Base-by-base conservation (phyloP, 2,113 vertebrate species). In the Coturnix japonica region DNA sequence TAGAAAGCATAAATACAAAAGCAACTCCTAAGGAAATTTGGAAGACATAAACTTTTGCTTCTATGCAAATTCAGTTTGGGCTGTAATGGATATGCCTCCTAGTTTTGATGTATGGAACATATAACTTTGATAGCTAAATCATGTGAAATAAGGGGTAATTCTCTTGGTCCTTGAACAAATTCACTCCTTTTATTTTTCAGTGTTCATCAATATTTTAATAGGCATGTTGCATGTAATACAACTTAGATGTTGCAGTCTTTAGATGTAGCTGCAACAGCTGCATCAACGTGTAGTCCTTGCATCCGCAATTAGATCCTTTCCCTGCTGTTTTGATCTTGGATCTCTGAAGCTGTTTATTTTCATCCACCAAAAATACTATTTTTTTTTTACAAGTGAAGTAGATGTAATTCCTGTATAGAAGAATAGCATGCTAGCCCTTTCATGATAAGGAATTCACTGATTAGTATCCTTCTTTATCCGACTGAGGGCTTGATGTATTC, bases 281-380 rank as follows among this genome's bases (percentile, higher is more conserved):
- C 4, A 14, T 66, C 22, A 18, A 35, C 26, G 16, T 0, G 0
- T 3, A 77, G 51, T 20, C 61, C 9, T 76, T 74, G 26, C 31
- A 22, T 69, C 9, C 15, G 14, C 35, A 13, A 21, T 79, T 76
- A 39, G 15, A 12, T 66, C 9, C 3, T 43, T 81, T 76, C 35
- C 14, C 4, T 79, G 26, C 7, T 86, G 18, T 78, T 88, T 89
- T 71, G 15, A n/a, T 69, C 47, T 78, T 79, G 60, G 65, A 82
- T 79, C 67, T 93, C 71, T 59, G 33, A 86, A 86, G 54, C 37
- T 73, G 25, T 30, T 84, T 49, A 13, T 13, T 59, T 19, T 63
- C 13, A 82, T 70, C 28, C 43, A 73, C 37, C 41, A 49, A 59
- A 85, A 87, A 30, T 65, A 75, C 21, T 21, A 13, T 15, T 2